phyloP scores from a whole-genome alignment of 2,797 vertebrate species.

The Potorous gilbertii region DNA sequence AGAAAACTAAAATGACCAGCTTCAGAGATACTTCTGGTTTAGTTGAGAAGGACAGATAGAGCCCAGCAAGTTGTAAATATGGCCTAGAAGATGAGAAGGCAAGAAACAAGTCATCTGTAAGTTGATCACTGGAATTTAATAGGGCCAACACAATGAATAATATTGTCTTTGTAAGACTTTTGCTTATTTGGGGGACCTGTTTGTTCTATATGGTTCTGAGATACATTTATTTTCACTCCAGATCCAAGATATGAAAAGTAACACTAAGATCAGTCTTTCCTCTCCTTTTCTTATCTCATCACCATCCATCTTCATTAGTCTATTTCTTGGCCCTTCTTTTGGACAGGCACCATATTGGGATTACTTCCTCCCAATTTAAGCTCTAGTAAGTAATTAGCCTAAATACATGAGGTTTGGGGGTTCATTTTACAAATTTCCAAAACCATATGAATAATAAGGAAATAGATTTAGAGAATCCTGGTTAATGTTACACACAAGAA shows the following conservation, averaged over 20 bases:
- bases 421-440: constrained; percentile 5
- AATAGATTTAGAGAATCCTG: neutral
- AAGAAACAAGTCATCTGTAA: neutral
- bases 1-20: neutral
- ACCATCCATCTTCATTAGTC: neutral
- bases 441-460: constrained; percentile 15
- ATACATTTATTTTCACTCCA: neutral
- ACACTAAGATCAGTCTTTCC: neutral
- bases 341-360: neutral
- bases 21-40: neutral
- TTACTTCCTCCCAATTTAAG: neutral
- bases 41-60: neutral
- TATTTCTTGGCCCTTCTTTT: neutral
- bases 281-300: neutral
- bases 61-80: neutral
- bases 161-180: neutral
- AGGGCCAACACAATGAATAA: neutral
- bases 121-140: neutral
- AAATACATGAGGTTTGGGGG: constrained; percentile 18
- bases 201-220: neutral
- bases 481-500: neutral
- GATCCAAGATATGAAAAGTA: neutral
- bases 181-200: neutral
- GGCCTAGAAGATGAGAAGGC: neutral
- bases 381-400: neutral